Evolutionary conservation across 2,797 vertebrate genomes (phyloP).

Genomic region (Liasis olivaceus): DNA sequence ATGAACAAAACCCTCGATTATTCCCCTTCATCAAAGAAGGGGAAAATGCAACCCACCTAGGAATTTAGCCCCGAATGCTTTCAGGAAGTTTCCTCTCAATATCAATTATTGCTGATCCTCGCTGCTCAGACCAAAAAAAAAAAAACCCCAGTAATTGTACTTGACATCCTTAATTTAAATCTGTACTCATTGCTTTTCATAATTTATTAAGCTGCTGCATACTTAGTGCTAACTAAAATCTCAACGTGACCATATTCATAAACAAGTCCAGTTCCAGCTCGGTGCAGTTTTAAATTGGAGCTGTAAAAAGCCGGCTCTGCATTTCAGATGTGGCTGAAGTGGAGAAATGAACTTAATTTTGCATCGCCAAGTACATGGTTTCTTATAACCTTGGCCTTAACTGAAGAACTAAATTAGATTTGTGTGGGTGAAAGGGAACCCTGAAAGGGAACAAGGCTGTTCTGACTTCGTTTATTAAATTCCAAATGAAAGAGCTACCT

Average conservation of each 20-base stretch:
- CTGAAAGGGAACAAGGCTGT: constrained; percentile 25
- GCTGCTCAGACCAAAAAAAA: constrained; percentile 40
- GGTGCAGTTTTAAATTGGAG: constrained; percentile 47
- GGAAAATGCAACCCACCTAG: background rate
- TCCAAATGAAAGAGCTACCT: background rate
- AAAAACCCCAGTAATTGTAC: constrained; percentile 24
- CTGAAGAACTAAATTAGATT: constrained; percentile 51
- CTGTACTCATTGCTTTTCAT: constrained; percentile 26
- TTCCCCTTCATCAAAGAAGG: rapidly evolving
- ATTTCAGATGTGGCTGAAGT: constrained; percentile 37
- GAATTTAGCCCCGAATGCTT: background rate
- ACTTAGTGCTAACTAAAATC: constrained; percentile 54
- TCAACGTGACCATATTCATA: constrained; percentile 12
- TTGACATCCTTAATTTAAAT: constrained; percentile 58
- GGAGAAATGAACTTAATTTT: constrained; percentile 48
- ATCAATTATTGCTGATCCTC: constrained; percentile 23
- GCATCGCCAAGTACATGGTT: constrained; percentile 52
- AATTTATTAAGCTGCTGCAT: constrained; percentile 54
- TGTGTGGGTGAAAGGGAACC: constrained; percentile 50
- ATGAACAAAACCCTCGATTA: background rate
- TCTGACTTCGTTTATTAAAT: constrained; percentile 26
- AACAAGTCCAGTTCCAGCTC: constrained; percentile 44
- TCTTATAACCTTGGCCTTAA: constrained; percentile 49
- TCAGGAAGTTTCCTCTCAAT: constrained; percentile 9
- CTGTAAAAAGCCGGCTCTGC: constrained; percentile 40